phyloP scores from a whole-genome alignment of 1,140 invertebrate species.

The Papilio helenus region DNA sequence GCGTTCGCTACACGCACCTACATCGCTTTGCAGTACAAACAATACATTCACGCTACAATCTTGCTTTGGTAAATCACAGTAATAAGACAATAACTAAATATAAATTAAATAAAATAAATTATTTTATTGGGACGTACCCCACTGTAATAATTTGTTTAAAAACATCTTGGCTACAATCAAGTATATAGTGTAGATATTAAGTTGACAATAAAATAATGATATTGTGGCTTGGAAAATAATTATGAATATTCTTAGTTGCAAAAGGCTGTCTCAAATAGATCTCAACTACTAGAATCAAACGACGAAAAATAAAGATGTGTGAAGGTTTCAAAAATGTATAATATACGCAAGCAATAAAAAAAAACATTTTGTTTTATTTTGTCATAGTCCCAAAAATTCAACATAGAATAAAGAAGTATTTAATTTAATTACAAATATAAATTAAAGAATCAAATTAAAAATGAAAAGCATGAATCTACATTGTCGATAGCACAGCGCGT shows the following conservation, averaged over 20 bases:
- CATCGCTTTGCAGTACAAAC: constrained; percentile 25
- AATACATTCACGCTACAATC: constrained; percentile 1
- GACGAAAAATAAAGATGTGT: too few relatives aligned
- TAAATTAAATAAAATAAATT: neutral
- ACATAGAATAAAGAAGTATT: neutral
- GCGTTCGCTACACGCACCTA: constrained; percentile 24
- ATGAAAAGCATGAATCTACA: neutral
- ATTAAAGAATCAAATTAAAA: neutral
- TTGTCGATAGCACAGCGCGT: constrained; percentile 47
- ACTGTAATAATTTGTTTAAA: neutral
- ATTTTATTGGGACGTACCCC: neutral
- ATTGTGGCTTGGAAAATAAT: neutral
- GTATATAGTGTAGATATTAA: too few relatives aligned
- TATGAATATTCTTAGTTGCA: neutral
- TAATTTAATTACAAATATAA: neutral
- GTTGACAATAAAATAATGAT: too few relatives aligned
- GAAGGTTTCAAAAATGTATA: too few relatives aligned
- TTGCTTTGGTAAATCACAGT: constrained; percentile 8
- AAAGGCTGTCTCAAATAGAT: neutral
- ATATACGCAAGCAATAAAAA: too few relatives aligned
- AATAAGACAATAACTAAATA: neutral
- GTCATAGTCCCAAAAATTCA: neutral
- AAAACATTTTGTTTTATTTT: too few relatives aligned
- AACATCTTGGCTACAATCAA: neutral
- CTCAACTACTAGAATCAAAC: neutral